These are phyloP conservation scores for Chrysotoxum bicinctum DNA, from an alignment of 2,888 invertebrate species.

Conservation along the genomic window DNA sequence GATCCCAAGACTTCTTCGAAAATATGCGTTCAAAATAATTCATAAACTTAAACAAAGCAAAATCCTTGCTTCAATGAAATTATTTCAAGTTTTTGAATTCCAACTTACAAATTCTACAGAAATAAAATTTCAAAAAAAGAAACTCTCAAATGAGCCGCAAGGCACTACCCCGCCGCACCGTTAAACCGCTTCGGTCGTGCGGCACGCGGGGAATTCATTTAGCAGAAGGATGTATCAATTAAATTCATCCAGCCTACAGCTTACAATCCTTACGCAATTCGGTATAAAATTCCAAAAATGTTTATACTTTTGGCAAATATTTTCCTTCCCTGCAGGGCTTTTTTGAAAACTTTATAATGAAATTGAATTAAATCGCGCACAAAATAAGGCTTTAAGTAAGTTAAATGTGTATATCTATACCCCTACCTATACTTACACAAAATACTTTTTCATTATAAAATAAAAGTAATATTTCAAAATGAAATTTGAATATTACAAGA, in stretches of 20 bases:
- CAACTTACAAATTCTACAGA: neutral
- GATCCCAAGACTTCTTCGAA: too few relatives aligned
- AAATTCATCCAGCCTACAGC: neutral
- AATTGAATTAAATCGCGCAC: constrained; percentile 6
- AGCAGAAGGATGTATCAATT: neutral
- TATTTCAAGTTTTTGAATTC: neutral
- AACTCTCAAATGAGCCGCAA: neutral
- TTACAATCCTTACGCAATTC: neutral
- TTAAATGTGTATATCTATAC: too few relatives aligned
- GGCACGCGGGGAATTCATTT: neutral
- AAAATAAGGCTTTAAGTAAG: neutral
- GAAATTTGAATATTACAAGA: constrained; percentile 5
- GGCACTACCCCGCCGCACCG: neutral
- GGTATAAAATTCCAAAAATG: neutral
- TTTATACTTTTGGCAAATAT: neutral
- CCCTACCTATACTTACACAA: neutral
- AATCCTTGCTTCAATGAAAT: neutral
- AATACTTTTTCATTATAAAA: neutral
- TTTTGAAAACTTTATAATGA: constrained; percentile 13
- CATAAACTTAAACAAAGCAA: neutral
- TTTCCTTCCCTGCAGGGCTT: neutral
- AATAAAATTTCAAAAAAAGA: neutral
- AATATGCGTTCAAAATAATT: neutral
- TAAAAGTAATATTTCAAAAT: constrained; percentile 2
- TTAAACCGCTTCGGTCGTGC: neutral